Percentiles rank a stretch among this genome's conserved stretches.
phyloP scores from a whole-genome alignment of 2,113 vertebrate species.

The Larimichthys polyactis region DNA sequence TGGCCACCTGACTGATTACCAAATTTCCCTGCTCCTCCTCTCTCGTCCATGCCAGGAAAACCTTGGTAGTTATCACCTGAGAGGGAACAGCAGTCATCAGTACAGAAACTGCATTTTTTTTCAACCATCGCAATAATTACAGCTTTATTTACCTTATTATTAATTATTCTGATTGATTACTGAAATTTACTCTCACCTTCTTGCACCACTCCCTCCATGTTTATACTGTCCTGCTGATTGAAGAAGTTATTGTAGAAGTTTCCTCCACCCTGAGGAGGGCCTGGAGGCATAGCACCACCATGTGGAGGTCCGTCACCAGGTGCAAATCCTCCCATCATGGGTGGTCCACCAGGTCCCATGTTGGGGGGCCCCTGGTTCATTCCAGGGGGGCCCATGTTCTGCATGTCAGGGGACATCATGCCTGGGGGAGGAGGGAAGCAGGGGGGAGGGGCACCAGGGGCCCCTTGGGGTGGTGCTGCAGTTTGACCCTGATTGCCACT shows the following conservation, averaged over 20 bases:
- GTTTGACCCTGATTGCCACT: slow-evolving; percentile 67
- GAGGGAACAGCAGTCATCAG: background rate
- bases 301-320: slow-evolving; percentile 86
- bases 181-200: slow-evolving; percentile 66
- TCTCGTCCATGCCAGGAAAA: slow-evolving; percentile 84
- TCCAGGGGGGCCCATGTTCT: slow-evolving; percentile 81
- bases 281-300: slow-evolving; percentile 85
- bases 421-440: slow-evolving; percentile 88
- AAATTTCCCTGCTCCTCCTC: slow-evolving; percentile 70
- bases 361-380: slow-evolving; percentile 85
- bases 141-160: background rate
- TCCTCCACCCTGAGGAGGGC: slow-evolving; percentile 79
- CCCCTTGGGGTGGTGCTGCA: slow-evolving; percentile 73
- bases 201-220: slow-evolving; percentile 83
- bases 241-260: slow-evolving; percentile 93
- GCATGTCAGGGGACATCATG: slow-evolving; percentile 85
- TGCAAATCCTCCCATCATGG: slow-evolving; percentile 89
- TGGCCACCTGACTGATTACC: slow-evolving; percentile 76
- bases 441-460: slow-evolving; percentile 74
- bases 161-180: background rate
- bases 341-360: slow-evolving; percentile 81
- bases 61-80: slow-evolving; percentile 86
- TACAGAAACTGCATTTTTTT: background rate
- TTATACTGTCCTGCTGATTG: slow-evolving; percentile 87
- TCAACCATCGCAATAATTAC: background rate